Base-by-base conservation (phyloP, 2,797 vertebrate genomes). In the Acrocephalus scirpaceus region DNA sequence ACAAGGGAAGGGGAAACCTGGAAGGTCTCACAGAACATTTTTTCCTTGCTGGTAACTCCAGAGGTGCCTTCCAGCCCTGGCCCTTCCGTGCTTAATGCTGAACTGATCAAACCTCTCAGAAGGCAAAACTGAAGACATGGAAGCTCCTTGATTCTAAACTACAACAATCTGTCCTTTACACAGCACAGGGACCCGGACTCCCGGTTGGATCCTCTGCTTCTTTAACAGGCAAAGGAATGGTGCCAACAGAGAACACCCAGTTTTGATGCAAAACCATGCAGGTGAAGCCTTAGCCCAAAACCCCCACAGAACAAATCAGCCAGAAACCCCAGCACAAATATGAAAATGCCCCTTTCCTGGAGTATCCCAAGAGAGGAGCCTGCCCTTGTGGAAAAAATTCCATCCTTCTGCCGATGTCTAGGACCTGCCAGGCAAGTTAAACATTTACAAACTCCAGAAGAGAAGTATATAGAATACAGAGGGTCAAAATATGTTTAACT, bases 251-350 rank as follows among this genome's bases (percentile, higher is more conserved):
- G 7, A 58, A 58, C 14, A 50, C 6, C 4, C 15, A 20, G 7
- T 32, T 84, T 16, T 70, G 66, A 16, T 67, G 45, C n/a, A 81
- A 32, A 82, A 57, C 9, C 19, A 5, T 13, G 18, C 13, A 60
- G 15, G 13, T 44, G 58, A 73, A 57, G 16, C 38, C 42, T 78
- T 44, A n/a, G 12, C 30, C 60, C 48, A 75, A 61, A 58, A 30
- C 0, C 0, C 0, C 7, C 27, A 27, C 30, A 21, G 17, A 60
- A 47, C 8, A 56, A 54, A 32, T 7, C 30, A 40, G 11, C 14
- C 30, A 90, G 60, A 74, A 90, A 69, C 32, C 1, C 5, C 66
- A 69, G 45, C 12, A 86, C 45, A 73, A 10, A 26, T 9, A 30
- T 12, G 21, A 34, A 56, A 77, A 48, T 26, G 8, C 9, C 18